Percentiles rank a stretch among this genome's conserved stretches.
These are phyloP conservation scores for Oscheius sp. DNA, from an alignment of 1,140 invertebrate species.

Conservation along the genomic window DNA sequence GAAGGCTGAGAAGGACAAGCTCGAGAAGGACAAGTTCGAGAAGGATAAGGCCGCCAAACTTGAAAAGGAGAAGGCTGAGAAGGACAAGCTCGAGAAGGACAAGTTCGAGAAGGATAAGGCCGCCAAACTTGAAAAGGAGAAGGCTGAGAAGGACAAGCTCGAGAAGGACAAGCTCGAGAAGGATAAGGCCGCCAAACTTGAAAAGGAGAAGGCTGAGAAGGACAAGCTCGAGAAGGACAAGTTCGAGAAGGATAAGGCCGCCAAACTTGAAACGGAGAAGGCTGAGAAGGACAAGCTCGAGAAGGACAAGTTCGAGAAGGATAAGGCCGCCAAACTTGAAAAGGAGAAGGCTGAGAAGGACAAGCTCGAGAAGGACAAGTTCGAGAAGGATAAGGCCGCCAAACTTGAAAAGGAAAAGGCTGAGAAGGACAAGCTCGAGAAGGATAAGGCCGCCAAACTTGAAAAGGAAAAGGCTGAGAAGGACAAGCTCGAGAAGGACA, in stretches of 20 bases:
- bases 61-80: background rate
- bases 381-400: background rate
- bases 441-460: background rate
- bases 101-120: background rate
- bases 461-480: background rate
- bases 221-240: background rate
- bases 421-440: background rate
- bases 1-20: background rate
- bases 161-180: conserved; percentile 4
- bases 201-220: background rate
- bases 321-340: background rate
- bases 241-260: conserved; percentile 6
- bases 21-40: background rate
- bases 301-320: background rate
- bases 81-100: background rate
- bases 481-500: background rate
- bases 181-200: conserved; percentile 7
- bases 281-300: conserved; percentile 8
- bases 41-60: background rate
- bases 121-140: background rate
- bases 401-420: background rate
- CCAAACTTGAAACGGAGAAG: background rate
- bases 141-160: background rate
- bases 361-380: background rate
- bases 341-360: conserved; percentile 4